A percentile compares a stretch with the other conserved stretches of the same genome.
phyloP scores from a whole-genome alignment of 2,113 vertebrate genomes.

The Ochotona curzoniae region DNA sequence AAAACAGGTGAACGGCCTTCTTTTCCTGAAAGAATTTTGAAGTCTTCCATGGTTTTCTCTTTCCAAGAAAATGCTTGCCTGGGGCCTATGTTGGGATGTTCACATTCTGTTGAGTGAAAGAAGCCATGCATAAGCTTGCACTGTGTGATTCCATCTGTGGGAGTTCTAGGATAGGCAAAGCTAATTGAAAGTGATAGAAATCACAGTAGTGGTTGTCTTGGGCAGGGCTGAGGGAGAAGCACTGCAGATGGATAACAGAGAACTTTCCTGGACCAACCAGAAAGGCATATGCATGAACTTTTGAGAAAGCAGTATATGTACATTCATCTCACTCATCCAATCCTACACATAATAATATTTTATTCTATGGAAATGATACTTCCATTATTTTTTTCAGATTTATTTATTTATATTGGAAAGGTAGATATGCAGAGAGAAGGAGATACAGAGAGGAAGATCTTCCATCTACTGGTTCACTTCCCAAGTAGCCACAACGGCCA shows the following conservation, averaged over 20 bases:
- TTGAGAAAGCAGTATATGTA: background rate
- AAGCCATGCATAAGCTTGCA: conserved; percentile 45
- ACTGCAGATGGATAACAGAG: background rate
- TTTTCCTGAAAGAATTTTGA: conserved; percentile 45
- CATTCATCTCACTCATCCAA: conserved; percentile 20
- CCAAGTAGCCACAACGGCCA: too few species aligned
- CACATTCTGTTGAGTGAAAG: conserved; percentile 56
- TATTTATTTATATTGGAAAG: too few species aligned
- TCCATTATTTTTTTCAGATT: background rate
- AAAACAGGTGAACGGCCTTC: background rate
- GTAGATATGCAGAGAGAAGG: too few species aligned
- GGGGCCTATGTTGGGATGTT: conserved; percentile 37
- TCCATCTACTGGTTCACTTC: too few species aligned
- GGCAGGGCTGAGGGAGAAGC: background rate
- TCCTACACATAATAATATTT: background rate
- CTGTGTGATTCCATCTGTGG: conserved; percentile 33
- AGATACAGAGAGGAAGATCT: too few species aligned
- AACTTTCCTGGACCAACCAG: conserved; percentile 17
- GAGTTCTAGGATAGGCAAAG: conserved; percentile 46
- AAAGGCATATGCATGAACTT: conserved; percentile 9
- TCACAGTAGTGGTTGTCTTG: conserved; percentile 45
- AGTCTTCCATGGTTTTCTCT: conserved; percentile 20
- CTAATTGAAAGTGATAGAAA: conserved; percentile 55
- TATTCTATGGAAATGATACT: background rate
- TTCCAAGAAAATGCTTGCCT: conserved; percentile 53